Evolutionary conservation across 64 coral and sea anemone species (phyloP).

Genomic region (Acropora yongei): DNA sequence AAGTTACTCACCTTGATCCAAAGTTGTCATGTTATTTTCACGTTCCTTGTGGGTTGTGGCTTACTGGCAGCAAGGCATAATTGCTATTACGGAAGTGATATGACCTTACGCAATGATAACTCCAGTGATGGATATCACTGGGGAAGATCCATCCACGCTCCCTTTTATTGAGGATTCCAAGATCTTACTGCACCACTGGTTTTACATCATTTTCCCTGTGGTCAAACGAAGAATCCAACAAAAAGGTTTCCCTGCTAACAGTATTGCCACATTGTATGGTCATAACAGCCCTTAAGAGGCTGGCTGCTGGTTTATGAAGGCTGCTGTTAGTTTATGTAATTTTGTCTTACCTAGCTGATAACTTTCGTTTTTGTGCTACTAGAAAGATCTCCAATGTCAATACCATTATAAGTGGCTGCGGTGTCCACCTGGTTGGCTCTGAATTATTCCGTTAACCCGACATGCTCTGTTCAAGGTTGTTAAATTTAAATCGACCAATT

Average conservation of each 20-base stretch:
- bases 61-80: background rate
- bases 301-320: no score
- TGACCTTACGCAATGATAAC: background rate
- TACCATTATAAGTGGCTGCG: no score
- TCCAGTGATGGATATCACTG: background rate
- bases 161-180: background rate
- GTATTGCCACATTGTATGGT: background rate
- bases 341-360: no score
- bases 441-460: no score
- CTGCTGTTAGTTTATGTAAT: no score
- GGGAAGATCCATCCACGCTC: background rate
- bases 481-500: no score
- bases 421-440: no score
- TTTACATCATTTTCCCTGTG: constrained; percentile 6
- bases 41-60: background rate
- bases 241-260: background rate
- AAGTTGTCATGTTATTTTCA: constrained; percentile 5
- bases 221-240: background rate
- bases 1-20: constrained; percentile 13
- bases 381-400: no score
- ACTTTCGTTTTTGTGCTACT: no score
- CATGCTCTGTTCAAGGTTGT: no score
- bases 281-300: background rate
- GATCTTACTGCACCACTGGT: background rate
- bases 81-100: background rate